Percentiles rank a stretch among this genome's conserved stretches.
Evolutionary conservation across 2,797 vertebrate species (phyloP).

Genomic region (Huso huso): DNA sequence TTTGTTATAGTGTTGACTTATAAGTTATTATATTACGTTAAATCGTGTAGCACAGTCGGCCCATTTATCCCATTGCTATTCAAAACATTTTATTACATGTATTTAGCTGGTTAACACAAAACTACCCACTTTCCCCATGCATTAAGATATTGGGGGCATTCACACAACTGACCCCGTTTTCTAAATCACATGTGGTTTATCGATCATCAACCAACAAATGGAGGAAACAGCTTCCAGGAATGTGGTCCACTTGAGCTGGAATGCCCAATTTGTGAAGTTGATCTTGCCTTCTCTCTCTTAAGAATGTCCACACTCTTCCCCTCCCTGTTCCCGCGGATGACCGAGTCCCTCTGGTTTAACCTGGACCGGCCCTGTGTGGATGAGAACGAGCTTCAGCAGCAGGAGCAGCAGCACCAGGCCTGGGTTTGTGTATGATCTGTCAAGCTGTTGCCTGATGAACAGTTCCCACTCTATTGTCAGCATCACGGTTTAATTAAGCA

Average conservation of each 20-base stretch:
- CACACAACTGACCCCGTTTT: background rate
- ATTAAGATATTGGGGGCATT: background rate
- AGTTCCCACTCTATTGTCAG: no score
- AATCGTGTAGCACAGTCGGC: no score
- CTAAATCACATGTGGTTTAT: background rate
- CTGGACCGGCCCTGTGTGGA: constrained; percentile 86
- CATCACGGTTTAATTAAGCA: no score
- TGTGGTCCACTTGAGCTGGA: no score
- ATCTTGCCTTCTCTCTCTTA: background rate
- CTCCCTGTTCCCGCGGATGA: constrained; percentile 80
- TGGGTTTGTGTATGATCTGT: constrained; percentile 59
- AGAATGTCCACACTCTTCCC: constrained; percentile 87
- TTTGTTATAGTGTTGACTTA: no score
- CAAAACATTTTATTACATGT: no score
- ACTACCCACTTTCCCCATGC: no score
- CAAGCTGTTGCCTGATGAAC: no score
- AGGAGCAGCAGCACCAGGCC: constrained; percentile 93
- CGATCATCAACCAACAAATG: background rate
- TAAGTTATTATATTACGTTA: no score
- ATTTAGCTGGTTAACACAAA: no score
- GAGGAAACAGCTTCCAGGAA: no score
- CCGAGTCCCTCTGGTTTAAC: constrained; percentile 90
- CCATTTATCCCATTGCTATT: no score
- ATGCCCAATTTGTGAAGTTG: constrained; percentile 14
- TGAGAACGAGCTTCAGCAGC: constrained; percentile 86